Conservation (phyloP, 2,797 vertebrate genomes). For the Xerus rutilus region DNA sequence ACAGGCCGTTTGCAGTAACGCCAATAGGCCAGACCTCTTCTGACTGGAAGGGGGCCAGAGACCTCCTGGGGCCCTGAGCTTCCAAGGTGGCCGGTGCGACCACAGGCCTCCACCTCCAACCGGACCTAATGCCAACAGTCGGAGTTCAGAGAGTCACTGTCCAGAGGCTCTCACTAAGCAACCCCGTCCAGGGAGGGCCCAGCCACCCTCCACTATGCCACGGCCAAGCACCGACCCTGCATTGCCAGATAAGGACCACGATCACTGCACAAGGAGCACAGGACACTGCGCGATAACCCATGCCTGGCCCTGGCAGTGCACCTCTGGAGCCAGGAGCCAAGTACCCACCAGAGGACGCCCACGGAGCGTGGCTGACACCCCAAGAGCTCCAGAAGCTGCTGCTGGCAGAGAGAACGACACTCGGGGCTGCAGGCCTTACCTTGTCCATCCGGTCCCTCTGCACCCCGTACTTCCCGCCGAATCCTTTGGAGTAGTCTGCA, state of each 20-base stretch:
- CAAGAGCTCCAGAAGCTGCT: rapidly evolving
- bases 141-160: background rate
- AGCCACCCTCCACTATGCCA: no score
- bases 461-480: slow-evolving; percentile 97
- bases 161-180: no score
- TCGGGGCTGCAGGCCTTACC: slow-evolving; percentile 69
- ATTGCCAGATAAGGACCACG: background rate
- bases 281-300: background rate
- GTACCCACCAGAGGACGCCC: rapidly evolving
- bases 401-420: rapidly evolving
- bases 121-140: background rate
- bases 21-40: rapidly evolving
- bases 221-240: background rate
- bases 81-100: rapidly evolving
- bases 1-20: rapidly evolving
- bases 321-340: background rate
- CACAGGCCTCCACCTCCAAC: background rate
- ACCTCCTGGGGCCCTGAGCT: background rate
- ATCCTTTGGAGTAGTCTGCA: slow-evolving; percentile 97
- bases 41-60: background rate
- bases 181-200: rapidly evolving
- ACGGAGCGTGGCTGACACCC: rapidly evolving
- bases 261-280: rapidly evolving
- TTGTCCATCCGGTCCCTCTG: slow-evolving; percentile 97
- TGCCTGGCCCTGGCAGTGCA: rapidly evolving